Evolutionary conservation across 2,888 invertebrate species (phyloP), one percentile per base, ranked within the genome.

Genomic region (Epirrhoe tristata): DNA sequence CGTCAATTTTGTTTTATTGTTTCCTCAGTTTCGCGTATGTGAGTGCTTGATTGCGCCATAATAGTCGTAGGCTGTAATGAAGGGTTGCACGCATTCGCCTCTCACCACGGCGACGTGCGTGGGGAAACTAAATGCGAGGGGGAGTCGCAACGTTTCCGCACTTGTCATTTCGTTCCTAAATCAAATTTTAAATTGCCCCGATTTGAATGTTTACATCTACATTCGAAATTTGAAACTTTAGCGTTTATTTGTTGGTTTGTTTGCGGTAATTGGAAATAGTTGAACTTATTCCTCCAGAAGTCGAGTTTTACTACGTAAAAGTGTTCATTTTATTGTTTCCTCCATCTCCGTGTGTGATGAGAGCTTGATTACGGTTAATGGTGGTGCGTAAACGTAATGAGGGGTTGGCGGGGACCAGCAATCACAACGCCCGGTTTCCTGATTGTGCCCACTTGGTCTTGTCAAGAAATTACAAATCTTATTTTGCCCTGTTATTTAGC

Each of bases 21-120:
- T 89, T 89, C 91, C 89, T 89, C 84, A 87, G 90, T 88, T 90
- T 89, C 85, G 86, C 91, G 90, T 90, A 90, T 91, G 89, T 91
- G 89, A 90, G 89, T 84, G 86, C 83, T 88, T 91, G 91, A 92
- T 92, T 91, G 87, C 90, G 81, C 86, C 85, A 86, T 92, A 91
- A 92, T 89, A 86, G 88, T 81, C 85, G 85, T 85, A 86, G 85
- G 84, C 84, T 80, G 84, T 91, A 90, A 91, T 91, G 89, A 91
- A 90, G 92, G 91, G 93, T 90, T 91, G 90, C 88, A 89, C 85
- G 89, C 90, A 86, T 81, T 84, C 80, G 69, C 73, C 79, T 78
- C 80, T 79, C 72, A 48, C 66, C 60, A n/a, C n/a, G n/a, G 56
- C 53, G 53, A 36, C 85, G 86, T 87, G 87, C 87, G 86, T 86